Percentiles rank a stretch among this genome's conserved stretches.
These are phyloP conservation scores for Carcinoscorpius rotundicauda DNA, from an alignment of 1,140 invertebrate species.

Conservation along the genomic window DNA sequence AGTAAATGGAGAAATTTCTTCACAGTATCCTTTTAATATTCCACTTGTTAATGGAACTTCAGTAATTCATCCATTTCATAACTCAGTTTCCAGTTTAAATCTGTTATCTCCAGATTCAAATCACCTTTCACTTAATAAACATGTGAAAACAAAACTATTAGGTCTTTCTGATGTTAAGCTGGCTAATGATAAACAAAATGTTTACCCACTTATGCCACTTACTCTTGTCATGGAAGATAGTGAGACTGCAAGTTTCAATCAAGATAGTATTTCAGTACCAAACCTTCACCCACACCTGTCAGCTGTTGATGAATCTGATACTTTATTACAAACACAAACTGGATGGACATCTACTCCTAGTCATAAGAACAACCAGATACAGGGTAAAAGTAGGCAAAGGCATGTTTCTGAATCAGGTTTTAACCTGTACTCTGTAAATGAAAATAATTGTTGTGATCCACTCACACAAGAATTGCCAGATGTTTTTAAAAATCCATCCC, in stretches of 20 bases:
- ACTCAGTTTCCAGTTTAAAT: conserved; percentile 24
- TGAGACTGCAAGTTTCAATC: not conserved
- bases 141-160: too few relatives aligned
- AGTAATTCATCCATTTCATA: conserved; percentile 19
- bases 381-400: not conserved
- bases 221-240: not conserved
- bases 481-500: conserved; percentile 8
- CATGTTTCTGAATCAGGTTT: conserved; percentile 14
- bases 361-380: not conserved
- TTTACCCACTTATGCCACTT: not conserved
- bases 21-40: conserved; percentile 8
- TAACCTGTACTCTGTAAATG: conserved; percentile 5
- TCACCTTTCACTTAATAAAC: not conserved
- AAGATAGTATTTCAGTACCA: not conserved
- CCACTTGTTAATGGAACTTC: conserved; percentile 11
- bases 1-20: conserved; percentile 18
- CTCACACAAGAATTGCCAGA: conserved; percentile 16
- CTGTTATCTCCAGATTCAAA: conserved; percentile 18
- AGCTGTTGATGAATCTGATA: too few relatives aligned
- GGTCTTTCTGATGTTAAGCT: not conserved
- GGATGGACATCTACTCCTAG: not conserved
- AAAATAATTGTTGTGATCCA: conserved; percentile 5
- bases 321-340: not conserved
- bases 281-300: not conserved
- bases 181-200: not conserved